phyloP scores from a whole-genome alignment of 2,797 vertebrate species.

The Carduelis carduelis region DNA sequence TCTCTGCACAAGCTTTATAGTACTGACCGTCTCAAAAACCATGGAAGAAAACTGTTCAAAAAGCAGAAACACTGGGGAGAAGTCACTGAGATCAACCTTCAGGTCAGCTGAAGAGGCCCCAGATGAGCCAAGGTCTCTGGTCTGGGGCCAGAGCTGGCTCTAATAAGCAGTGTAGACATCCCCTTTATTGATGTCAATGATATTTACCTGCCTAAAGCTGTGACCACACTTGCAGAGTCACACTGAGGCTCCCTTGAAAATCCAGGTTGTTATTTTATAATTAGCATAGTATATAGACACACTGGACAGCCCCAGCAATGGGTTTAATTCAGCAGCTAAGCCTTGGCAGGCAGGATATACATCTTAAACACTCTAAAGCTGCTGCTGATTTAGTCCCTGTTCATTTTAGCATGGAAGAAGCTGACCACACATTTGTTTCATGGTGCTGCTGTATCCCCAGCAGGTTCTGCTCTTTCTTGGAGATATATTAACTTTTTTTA shows the following conservation, averaged over 20 bases:
- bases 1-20: background rate
- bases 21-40: background rate
- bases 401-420: background rate
- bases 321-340: conserved; percentile 6
- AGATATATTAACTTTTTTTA: background rate
- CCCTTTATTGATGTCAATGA: background rate
- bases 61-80: background rate
- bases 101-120: background rate
- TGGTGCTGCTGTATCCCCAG: background rate
- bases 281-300: conserved; percentile 18
- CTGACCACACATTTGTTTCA: background rate
- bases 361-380: background rate
- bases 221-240: background rate
- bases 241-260: conserved; percentile 34
- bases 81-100: background rate
- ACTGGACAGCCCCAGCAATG: background rate
- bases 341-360: background rate
- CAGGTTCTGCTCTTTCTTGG: background rate
- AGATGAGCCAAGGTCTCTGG: background rate
- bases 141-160: background rate
- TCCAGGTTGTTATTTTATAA: conserved; percentile 27
- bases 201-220: conserved; percentile 2
- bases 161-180: background rate
- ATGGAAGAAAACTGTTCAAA: background rate
- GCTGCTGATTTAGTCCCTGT: conserved; percentile 1